phyloP scores from a whole-genome alignment of 2,888 invertebrate species.

The Leucophora obtusa region DNA sequence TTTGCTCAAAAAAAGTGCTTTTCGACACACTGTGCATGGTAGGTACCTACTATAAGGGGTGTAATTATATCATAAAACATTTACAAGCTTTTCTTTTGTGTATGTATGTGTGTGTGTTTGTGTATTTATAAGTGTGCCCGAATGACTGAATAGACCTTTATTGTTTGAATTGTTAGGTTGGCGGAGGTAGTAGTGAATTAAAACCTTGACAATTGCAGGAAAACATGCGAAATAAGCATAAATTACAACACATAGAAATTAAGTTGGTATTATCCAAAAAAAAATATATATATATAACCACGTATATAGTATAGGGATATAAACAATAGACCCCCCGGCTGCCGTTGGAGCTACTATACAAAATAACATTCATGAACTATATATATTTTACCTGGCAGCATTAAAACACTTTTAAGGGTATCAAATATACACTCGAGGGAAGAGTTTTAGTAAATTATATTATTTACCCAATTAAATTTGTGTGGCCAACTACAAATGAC shows the following conservation, averaged over 20 bases:
- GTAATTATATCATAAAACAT: conserved; percentile 72
- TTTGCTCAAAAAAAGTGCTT: too few relatives aligned
- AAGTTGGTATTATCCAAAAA: conserved; percentile 54
- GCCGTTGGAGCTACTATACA: too few relatives aligned
- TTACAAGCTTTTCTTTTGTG: conserved; percentile 64
- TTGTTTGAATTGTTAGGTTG: conserved; percentile 7
- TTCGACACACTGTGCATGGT: too few relatives aligned
- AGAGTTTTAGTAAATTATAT: too few relatives aligned
- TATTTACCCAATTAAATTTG: too few relatives aligned
- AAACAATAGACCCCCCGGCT: not conserved
- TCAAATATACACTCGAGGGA: too few relatives aligned
- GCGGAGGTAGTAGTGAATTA: conserved; percentile 46
- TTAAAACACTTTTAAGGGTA: conserved; percentile 2
- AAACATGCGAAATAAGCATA: conserved; percentile 75
- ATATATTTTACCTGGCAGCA: conserved; percentile 20
- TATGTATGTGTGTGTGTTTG: conserved; percentile 6
- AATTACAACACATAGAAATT: conserved; percentile 70
- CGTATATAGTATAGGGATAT: not conserved
- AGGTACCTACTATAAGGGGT: conserved; percentile 13
- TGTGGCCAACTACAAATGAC: too few relatives aligned
- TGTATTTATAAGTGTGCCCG: not conserved
- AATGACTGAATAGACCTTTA: not conserved
- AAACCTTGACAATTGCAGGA: conserved; percentile 74
- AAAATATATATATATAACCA: not conserved
- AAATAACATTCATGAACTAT: too few relatives aligned